Evolutionary conservation across 2,888 invertebrate species (phyloP), one percentile per base, ranked within the genome.

Genomic region (Peribatodes rhomboidaria): DNA sequence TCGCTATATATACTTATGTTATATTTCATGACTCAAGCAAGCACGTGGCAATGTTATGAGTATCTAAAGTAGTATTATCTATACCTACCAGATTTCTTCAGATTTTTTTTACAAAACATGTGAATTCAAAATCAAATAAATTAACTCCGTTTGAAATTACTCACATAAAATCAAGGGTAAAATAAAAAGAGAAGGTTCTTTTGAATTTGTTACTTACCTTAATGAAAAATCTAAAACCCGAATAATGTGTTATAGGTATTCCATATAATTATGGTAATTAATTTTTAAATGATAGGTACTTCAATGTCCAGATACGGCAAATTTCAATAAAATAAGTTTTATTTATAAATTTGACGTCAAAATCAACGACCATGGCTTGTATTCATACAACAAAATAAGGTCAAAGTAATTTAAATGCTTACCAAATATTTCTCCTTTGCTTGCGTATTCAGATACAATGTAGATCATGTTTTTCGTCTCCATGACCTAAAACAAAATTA

Each of bases 401-500:
- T 16, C 58, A 53, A 49, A 59, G 56, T 22, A 47, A 57, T 53
- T 39, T 16, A 22, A 18, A 68, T 64, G 77, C 96, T 96, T 90
- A 98, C 98, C 98, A 94, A 99, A 99, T 90, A 99, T 98, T 94
- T 99, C 99, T 78, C 99, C 99, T 92, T 98, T 97, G 85, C 97
- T 98, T 72, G 99, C 99, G 88, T 98, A 99, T 90, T 99, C 99
- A 67, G 98, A 99, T 73, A 99, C 99, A 85, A 99, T 97, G 92
- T 99, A 99, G 85, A 99, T 97, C 97, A 98, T 98, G 89, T 98
- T 98, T 88, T 98, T 98, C 63, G 99, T 98, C 94, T 99, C 98
- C 98, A 99, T 99, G 82, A 99, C 98, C 98, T 98, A 93, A 39
- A 94, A 94, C 81, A 82, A 86, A 35, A 65, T 46, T 37, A 27